Conservation (phyloP, 2,113 vertebrate genomes). For the Acanthochromis polyacanthus region DNA sequence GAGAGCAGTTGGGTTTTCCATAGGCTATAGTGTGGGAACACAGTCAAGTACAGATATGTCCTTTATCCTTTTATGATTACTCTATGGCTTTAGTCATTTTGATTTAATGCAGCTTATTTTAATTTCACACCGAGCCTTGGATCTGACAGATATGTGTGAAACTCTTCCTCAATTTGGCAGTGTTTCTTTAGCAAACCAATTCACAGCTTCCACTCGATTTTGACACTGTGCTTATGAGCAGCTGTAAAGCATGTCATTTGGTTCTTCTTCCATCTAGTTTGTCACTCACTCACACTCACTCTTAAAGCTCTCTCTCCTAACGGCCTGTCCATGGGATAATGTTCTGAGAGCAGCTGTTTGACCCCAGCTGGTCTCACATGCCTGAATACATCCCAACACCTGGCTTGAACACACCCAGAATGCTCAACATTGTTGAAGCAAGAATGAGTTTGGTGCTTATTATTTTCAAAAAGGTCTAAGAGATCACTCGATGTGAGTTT, state of each 20-base stretch:
- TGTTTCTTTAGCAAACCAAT: slow-evolving; percentile 45
- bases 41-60: slow-evolving; percentile 32
- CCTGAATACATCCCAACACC: slow-evolving; percentile 31
- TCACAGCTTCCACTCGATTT: slow-evolving; percentile 44
- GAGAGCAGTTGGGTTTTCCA: slow-evolving; percentile 44
- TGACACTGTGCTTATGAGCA: slow-evolving; percentile 33
- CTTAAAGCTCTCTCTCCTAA: slow-evolving; percentile 12
- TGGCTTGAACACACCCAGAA: slow-evolving; percentile 45
- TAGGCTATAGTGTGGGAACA: slow-evolving; percentile 49
- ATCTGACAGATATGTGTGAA: slow-evolving; percentile 29
- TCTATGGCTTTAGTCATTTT: slow-evolving; percentile 20
- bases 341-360: slow-evolving; percentile 67
- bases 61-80: slow-evolving; percentile 42
- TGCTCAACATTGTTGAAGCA: slow-evolving; percentile 19
- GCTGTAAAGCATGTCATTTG: slow-evolving; percentile 33
- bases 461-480: neutral
- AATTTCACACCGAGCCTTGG: slow-evolving; percentile 49
- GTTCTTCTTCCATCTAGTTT: slow-evolving; percentile 14
- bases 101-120: slow-evolving; percentile 44
- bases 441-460: slow-evolving; percentile 1
- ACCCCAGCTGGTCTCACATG: slow-evolving; percentile 38
- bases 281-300: slow-evolving; percentile 10
- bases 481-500: neutral
- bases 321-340: slow-evolving; percentile 18
- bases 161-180: slow-evolving; percentile 6